phyloP scores from a whole-genome alignment of 1,140 invertebrate species.

The Polypedilum vanderplanki region DNA sequence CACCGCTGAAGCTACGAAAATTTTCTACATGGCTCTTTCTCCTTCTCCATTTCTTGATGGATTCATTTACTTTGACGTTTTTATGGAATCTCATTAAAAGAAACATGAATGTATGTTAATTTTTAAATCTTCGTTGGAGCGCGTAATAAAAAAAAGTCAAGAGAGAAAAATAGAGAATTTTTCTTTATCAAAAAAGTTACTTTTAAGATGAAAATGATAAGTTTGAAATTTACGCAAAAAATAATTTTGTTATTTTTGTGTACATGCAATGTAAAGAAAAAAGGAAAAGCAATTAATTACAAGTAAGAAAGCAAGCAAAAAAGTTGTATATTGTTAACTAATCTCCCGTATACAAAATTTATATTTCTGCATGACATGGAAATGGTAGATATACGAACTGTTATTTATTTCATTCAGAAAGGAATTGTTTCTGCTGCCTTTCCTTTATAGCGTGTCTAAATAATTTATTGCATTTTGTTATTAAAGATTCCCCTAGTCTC shows the following conservation, averaged over 20 bases:
- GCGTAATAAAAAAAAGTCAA: constrained; percentile 16
- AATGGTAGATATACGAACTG: constrained; percentile 15
- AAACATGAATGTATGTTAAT: constrained; percentile 24
- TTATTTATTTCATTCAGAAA: constrained; percentile 20
- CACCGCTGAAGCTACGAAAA: neutral
- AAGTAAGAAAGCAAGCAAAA: neutral
- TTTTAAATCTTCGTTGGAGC: constrained; percentile 25
- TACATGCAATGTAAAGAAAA: neutral
- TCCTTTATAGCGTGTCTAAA: constrained; percentile 22
- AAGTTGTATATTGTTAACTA: constrained; percentile 8
- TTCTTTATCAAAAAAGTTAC: too few relatives aligned
- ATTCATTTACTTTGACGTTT: constrained; percentile 26
- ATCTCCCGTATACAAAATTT: too few relatives aligned
- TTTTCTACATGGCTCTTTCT: neutral
- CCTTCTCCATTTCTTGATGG: constrained; percentile 7
- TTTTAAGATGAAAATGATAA: constrained; percentile 11
- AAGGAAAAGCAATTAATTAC: constrained; percentile 2
- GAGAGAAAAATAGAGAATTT: neutral
- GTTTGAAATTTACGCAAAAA: neutral
- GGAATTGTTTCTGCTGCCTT: constrained; percentile 16
- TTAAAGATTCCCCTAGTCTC: constrained; percentile 21
- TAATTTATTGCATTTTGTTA: constrained; percentile 26
- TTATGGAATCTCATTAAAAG: constrained; percentile 27
- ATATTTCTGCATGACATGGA: constrained; percentile 1
- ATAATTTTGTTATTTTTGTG: too few relatives aligned